A percentile compares a stretch with the other conserved stretches of the same genome.
These are phyloP conservation scores for Peromyscus melanophrys DNA, from an alignment of 2,797 vertebrate species.

Conservation along the genomic window DNA sequence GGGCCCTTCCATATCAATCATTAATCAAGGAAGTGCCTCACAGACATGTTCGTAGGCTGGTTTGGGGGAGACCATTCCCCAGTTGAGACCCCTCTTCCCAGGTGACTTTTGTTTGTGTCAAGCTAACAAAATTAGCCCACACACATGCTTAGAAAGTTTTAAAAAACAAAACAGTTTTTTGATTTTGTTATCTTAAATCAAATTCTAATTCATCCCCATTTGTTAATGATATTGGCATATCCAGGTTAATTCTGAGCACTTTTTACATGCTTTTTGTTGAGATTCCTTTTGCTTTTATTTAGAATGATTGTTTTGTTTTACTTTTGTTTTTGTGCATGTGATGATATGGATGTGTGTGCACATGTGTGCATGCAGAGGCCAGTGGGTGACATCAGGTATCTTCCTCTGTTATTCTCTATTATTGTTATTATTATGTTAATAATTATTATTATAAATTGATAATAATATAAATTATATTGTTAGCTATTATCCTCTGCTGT, in stretches of 20 bases:
- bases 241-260: neutral
- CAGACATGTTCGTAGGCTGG: neutral
- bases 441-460: neutral
- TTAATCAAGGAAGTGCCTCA: neutral
- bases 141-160: neutral
- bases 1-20: neutral
- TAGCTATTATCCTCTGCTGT: neutral
- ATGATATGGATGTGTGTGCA: neutral
- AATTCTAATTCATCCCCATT: neutral
- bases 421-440: neutral
- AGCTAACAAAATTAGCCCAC: neutral
- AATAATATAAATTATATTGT: neutral
- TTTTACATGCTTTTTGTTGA: neutral
- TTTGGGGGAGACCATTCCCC: neutral
- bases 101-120: too few relatives aligned
- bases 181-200: neutral
- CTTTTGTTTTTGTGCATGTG: neutral
- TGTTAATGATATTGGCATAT: neutral
- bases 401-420: neutral
- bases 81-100: neutral
- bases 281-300: neutral
- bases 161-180: neutral
- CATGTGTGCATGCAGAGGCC: neutral
- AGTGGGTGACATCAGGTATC: neutral
- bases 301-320: neutral